phyloP scores from a whole-genome alignment of 2,797 vertebrate genomes.

The Muraenolepis orangiensis region DNA sequence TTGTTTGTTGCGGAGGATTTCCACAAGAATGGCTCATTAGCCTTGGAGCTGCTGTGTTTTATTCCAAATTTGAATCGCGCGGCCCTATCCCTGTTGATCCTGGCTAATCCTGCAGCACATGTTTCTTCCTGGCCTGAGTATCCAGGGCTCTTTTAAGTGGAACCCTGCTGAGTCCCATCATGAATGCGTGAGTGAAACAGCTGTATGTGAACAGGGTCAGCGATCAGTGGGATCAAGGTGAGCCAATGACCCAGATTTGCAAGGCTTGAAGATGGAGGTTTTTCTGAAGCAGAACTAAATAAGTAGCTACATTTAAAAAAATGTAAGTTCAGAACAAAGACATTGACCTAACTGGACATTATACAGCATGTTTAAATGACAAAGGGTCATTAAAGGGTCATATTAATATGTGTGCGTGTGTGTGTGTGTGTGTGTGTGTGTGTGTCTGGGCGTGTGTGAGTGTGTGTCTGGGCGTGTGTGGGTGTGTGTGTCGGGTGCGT shows the following conservation, averaged over 20 bases:
- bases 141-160: background rate
- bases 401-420: background rate
- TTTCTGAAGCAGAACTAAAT: too few relatives aligned
- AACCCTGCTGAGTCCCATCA: background rate
- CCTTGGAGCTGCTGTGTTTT: conserved; percentile 59
- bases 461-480: too few relatives aligned
- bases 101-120: conserved; percentile 6
- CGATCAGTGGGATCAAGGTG: background rate
- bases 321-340: too few relatives aligned
- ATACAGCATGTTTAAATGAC: too few relatives aligned
- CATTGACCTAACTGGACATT: too few relatives aligned
- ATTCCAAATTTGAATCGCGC: conserved; percentile 45
- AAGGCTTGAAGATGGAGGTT: background rate
- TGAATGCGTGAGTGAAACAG: background rate
- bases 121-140: conserved; percentile 14
- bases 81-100: background rate
- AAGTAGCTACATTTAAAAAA: too few relatives aligned
- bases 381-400: too few relatives aligned
- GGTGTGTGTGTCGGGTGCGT: too few relatives aligned
- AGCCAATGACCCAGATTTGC: background rate
- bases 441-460: background rate
- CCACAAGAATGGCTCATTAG: conserved; percentile 66
- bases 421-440: background rate
- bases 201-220: background rate
- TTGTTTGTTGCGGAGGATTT: conserved; percentile 53